These are phyloP conservation scores for Gerosis bhagava DNA, from an alignment of 2,888 invertebrate genomes.

Conservation along the genomic window DNA sequence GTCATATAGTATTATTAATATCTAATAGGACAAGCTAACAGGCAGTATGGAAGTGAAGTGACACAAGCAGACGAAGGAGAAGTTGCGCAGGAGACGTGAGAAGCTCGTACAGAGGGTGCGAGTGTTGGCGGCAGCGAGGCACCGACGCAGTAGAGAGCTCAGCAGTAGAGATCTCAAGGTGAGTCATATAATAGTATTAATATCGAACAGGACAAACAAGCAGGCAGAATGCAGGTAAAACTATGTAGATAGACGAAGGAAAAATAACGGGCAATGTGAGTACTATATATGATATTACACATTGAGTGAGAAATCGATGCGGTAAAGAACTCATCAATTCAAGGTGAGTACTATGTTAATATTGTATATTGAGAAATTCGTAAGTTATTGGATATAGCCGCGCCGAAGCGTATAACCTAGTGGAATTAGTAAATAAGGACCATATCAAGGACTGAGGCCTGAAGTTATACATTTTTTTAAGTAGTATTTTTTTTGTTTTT, in stretches of 20 bases:
- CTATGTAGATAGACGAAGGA: constrained; percentile 91
- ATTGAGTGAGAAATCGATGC: constrained; percentile 40
- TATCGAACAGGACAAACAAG: constrained; percentile 87
- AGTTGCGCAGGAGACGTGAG: constrained; percentile 86
- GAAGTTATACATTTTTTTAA: too few relatives aligned
- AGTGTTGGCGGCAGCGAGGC: constrained; percentile 46
- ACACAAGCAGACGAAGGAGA: constrained; percentile 91
- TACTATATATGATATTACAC: too few relatives aligned
- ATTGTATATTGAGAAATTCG: too few relatives aligned
- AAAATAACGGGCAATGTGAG: constrained; percentile 87
- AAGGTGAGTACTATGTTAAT: constrained; percentile 57
- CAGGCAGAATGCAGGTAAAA: constrained; percentile 86
- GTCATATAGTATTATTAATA: background rate
- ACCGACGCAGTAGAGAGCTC: constrained; percentile 41
- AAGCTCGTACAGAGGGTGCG: constrained; percentile 64
- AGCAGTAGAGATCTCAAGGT: constrained; percentile 66
- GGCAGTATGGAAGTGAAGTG: constrained; percentile 87
- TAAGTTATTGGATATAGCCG: too few relatives aligned
- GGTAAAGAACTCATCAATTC: constrained; percentile 45
- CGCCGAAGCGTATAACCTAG: too few relatives aligned
- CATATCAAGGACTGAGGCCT: too few relatives aligned
- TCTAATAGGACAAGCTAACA: constrained; percentile 88
- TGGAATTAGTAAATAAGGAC: too few relatives aligned
- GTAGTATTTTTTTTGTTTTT: too few relatives aligned
- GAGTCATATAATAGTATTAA: background rate